Base-by-base conservation (phyloP, 2,888 invertebrate species). In the Iphiclides podalirius region DNA sequence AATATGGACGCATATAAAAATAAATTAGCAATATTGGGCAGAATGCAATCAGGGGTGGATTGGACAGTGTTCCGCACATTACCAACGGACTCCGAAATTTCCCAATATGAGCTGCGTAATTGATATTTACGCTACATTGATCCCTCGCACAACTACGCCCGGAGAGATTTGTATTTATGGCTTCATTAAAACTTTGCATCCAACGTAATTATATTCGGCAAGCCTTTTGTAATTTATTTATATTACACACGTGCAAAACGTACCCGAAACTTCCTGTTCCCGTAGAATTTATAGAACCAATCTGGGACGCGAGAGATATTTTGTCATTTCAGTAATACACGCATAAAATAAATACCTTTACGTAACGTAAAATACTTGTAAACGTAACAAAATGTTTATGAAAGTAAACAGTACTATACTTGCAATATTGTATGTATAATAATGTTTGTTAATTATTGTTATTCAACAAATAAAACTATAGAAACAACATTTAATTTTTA, bases 51-150 rank as follows among this genome's bases (percentile, higher is more conserved):
- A 57, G 59, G 66, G 59, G n/a, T n/a, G n/a, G 65, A 58, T 56
- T 61, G 63, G 63, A 63, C 61, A 63, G 52, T 61, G 58, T 57
- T 47, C 53, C 66, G n/a, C n/a, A n/a, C 78, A 80, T 83, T 79
- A 79, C 71, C 66, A 70, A 55, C 66, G 66, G 72, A 67, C 70
- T 71, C 64, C 77, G 70, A 70, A 79, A 75, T 74, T 74, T 72
- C 62, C 72, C 74, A 63, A 74, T 75, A 72, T 70, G 72, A 71
- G n/a, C n/a, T 58, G 57, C 63, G 68, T 82, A 84, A 86, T 86
- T 85, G 82, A 81, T 85, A 85, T 86, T 86, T 82, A 85, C 81
- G 82, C 73, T 58, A 67, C 78, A 76, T 77, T 80, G 72, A 79
- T 64, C 70, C 67, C 65, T n/a, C n/a, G n/a, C n/a, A n/a, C n/a